Percentiles rank a stretch among this genome's conserved stretches.
phyloP scores from a whole-genome alignment of 2,888 invertebrate genomes.

The Drosophila borealis region DNA sequence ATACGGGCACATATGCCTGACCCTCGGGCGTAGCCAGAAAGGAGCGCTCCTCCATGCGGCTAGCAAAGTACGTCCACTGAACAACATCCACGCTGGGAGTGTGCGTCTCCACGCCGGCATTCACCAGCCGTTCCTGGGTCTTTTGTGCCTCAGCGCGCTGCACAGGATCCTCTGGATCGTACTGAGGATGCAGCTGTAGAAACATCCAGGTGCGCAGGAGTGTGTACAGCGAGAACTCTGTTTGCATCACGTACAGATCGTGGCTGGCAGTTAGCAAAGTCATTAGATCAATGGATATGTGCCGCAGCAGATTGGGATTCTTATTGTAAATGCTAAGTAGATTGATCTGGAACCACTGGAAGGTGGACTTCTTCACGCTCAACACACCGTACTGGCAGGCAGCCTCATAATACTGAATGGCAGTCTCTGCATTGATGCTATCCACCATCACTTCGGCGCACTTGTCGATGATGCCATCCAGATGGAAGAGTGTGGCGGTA shows the following conservation, averaged over 20 bases:
- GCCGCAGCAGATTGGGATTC: slow-evolving; percentile 86
- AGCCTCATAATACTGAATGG: slow-evolving; percentile 89
- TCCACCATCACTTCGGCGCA: slow-evolving; percentile 91
- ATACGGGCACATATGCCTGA: slow-evolving; percentile 87
- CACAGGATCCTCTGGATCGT: slow-evolving; percentile 83
- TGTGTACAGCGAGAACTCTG: slow-evolving; percentile 91
- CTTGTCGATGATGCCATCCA: slow-evolving; percentile 90
- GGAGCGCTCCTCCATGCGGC: slow-evolving; percentile 84
- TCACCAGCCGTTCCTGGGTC: slow-evolving; percentile 55
- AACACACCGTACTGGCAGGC: slow-evolving; percentile 89
- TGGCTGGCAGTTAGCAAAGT: slow-evolving; percentile 87
- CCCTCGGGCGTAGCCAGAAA: slow-evolving; percentile 88
- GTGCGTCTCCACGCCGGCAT: slow-evolving; percentile 65
- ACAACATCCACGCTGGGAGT: slow-evolving; percentile 67
- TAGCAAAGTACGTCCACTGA: slow-evolving; percentile 80
- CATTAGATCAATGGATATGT: slow-evolving; percentile 89
- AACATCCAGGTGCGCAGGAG: slow-evolving; percentile 90
- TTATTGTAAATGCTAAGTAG: slow-evolving; percentile 87
- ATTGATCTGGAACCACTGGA: slow-evolving; percentile 90
- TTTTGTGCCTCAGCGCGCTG: slow-evolving; percentile 66
- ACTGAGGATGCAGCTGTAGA: slow-evolving; percentile 85
- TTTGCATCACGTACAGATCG: slow-evolving; percentile 90
- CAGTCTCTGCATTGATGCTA: slow-evolving; percentile 90
- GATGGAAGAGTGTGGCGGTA: slow-evolving; percentile 90
- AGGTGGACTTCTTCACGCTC: slow-evolving; percentile 87